A percentile compares a stretch with the other conserved stretches of the same genome.
Conservation (phyloP, 2,113 vertebrate genomes). For the Acrocephalus arundinaceus region DNA sequence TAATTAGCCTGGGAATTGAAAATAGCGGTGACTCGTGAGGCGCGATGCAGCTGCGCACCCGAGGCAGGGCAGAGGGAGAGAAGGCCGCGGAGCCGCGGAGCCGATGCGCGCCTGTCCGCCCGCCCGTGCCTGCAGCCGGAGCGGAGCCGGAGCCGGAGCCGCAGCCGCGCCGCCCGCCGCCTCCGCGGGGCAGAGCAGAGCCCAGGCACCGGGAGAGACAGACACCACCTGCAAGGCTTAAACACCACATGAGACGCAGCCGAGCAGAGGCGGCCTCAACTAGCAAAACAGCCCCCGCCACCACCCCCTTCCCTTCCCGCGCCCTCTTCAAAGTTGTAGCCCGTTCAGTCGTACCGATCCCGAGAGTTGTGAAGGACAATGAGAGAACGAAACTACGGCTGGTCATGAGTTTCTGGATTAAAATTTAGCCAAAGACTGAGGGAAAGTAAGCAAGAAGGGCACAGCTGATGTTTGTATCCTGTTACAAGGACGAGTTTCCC, state of each 20-base stretch:
- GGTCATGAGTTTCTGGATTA: background rate
- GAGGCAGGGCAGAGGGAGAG: background rate
- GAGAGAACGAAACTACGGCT: background rate
- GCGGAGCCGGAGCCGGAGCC: background rate
- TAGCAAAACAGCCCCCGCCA: background rate
- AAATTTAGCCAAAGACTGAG: background rate
- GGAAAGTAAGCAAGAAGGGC: background rate
- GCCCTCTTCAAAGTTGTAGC: background rate
- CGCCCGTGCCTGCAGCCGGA: too few relatives aligned
- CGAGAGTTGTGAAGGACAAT: background rate
- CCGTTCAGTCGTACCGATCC: background rate
- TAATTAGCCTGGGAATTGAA: background rate
- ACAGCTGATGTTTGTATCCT: background rate
- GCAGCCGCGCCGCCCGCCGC: background rate
- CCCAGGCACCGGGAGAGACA: too few relatives aligned
- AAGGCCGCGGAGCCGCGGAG: background rate
- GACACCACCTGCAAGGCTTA: background rate
- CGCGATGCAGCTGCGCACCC: background rate
- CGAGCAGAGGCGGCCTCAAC: background rate
- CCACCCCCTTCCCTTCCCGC: accelerated
- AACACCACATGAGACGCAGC: background rate
- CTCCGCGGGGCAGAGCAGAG: background rate
- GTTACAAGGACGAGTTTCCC: background rate
- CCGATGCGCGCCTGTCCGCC: background rate
- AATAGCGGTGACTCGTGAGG: background rate